These are phyloP conservation scores for Hypanus sabinus DNA, from an alignment of 2,113 vertebrate species.

Conservation along the genomic window DNA sequence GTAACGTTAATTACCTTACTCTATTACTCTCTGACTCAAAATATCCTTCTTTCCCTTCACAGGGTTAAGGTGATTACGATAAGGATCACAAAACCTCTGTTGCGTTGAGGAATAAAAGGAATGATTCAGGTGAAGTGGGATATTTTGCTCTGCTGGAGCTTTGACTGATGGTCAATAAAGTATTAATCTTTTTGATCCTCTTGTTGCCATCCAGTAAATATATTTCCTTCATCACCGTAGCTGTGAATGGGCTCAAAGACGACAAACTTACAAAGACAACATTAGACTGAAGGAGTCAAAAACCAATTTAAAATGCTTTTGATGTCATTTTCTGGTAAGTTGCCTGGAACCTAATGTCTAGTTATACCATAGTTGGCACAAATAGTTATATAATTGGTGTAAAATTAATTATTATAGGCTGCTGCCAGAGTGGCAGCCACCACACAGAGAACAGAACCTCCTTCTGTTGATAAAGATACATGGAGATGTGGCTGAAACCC, in stretches of 20 bases:
- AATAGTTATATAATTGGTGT: not conserved
- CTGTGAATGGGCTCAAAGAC: too few species aligned
- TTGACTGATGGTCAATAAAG: not conserved
- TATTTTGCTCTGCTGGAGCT: not conserved
- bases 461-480: not conserved
- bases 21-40: not conserved
- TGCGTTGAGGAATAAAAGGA: not conserved
- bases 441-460: not conserved
- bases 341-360: not conserved
- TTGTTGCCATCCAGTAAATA: not conserved
- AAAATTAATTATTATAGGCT: not conserved
- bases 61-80: not conserved
- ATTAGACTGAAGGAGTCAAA: too few species aligned
- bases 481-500: not conserved
- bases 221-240: not conserved
- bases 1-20: not conserved
- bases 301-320: not conserved
- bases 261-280: too few species aligned
- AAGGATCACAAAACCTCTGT: not conserved
- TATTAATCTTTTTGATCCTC: not conserved
- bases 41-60: not conserved
- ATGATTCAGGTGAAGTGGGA: not conserved
- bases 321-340: not conserved
- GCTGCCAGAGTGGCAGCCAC: not conserved
- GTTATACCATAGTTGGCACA: not conserved